phyloP scores from a whole-genome alignment of 2,888 invertebrate genomes.

The Mythimna ferrago region DNA sequence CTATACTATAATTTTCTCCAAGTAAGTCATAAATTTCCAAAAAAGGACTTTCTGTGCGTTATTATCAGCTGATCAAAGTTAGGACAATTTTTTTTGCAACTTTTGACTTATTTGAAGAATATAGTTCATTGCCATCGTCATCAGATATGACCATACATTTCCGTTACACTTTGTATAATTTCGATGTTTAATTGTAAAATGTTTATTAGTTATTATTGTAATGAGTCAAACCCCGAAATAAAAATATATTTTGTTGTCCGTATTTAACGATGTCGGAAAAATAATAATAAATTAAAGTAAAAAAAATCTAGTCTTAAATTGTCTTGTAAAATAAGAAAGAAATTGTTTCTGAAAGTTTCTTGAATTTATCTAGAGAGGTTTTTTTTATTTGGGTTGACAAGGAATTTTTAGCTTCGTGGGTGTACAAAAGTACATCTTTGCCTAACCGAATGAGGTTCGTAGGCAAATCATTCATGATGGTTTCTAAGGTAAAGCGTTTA shows the following conservation, averaged over 20 bases:
- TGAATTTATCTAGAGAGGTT: neutral
- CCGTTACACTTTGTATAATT: slow-evolving; percentile 29
- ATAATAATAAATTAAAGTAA: neutral
- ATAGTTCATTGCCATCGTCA: no score
- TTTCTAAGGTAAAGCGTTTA: neutral
- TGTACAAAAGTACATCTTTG: slow-evolving; percentile 43
- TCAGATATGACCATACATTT: no score
- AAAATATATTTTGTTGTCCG: slow-evolving; percentile 10
- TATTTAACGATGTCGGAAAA: slow-evolving; percentile 25
- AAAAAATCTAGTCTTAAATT: slow-evolving; percentile 19
- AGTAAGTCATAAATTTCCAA: no score
- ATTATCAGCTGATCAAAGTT: no score
- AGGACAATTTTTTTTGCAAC: no score
- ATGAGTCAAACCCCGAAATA: slow-evolving; percentile 36
- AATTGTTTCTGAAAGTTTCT: neutral
- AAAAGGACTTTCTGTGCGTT: no score
- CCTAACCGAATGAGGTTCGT: slow-evolving; percentile 33
- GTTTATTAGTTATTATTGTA: slow-evolving; percentile 47
- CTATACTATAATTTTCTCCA: no score
- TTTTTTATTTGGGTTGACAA: neutral
- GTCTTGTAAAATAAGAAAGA: slow-evolving; percentile 7
- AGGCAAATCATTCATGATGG: slow-evolving; percentile 17
- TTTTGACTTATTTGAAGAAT: no score
- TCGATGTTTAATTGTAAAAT: slow-evolving; percentile 58
- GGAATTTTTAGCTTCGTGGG: slow-evolving; percentile 39